These are phyloP conservation scores for Brachionus sp. DNA, from an alignment of 1,140 invertebrate genomes.

Conservation along the genomic window DNA sequence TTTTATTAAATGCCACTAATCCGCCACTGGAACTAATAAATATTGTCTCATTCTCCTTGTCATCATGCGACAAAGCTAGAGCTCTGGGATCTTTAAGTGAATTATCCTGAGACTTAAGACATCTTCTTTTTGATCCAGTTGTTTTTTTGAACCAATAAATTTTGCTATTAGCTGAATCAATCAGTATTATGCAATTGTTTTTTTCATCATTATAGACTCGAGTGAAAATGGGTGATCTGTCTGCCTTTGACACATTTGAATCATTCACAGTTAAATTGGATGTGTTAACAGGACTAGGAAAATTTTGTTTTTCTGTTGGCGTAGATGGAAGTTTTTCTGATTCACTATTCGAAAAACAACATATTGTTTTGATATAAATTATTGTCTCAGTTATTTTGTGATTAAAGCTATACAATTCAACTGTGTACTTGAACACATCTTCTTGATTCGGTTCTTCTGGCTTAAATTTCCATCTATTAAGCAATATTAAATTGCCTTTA, in stretches of 20 bases:
- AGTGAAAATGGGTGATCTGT: background rate
- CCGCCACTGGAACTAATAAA: constrained; percentile 8
- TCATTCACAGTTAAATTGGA: background rate
- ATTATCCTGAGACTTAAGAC: constrained; percentile 37
- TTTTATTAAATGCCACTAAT: constrained; percentile 15
- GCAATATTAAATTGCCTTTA: constrained; percentile 22
- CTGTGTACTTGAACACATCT: constrained; percentile 7
- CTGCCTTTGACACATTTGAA: background rate
- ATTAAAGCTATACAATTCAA: constrained; percentile 16
- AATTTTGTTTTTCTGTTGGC: background rate
- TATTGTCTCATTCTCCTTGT: constrained; percentile 10
- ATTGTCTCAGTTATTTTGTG: background rate
- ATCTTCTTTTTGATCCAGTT: constrained; percentile 11
- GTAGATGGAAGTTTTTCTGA: background rate
- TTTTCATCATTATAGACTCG: constrained; percentile 34
- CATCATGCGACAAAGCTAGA: background rate
- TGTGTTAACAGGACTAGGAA: background rate
- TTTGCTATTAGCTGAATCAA: constrained; percentile 35
- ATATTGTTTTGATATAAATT: background rate
- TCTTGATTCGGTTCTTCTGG: background rate
- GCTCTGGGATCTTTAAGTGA: background rate
- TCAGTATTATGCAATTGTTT: constrained; percentile 5
- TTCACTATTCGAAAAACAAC: constrained; percentile 2
- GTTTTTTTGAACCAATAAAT: constrained; percentile 45
- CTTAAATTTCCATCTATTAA: constrained; percentile 32